Evolutionary conservation across 2,888 invertebrate genomes (phyloP), one percentile per base, ranked within the genome.

Genomic region (Nomada flava): DNA sequence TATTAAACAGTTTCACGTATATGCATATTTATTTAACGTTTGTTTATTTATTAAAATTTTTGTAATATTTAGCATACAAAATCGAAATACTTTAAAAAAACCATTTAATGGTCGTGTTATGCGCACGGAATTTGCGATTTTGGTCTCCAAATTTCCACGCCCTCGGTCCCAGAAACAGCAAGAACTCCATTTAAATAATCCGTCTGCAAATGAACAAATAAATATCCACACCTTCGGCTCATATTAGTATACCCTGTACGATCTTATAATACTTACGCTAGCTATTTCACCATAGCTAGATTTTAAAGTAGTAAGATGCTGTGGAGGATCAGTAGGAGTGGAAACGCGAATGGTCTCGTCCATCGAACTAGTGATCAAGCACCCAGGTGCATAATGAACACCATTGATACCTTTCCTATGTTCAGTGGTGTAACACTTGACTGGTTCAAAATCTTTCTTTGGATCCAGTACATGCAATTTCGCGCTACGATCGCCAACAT

Each of bases 261-360:
- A 7, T 2, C 0, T 20, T 11, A 67, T 2, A 4, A 10, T 60
- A 89, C 92, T 89, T 86, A 93, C 93, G 74, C 91, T 88, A 20
- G 92, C 91, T 78, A 93, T 90, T 79, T 90, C 92, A 1, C 92
- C 93, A 44, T 91, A 90, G 20, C 78, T 76, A 18, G 88, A 90
- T 18, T 68, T 69, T 20, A 93, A 84, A 18, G 84, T 89, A 15
- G 88, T 74, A 7, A 93, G 74, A 4, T 84, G 72, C 69, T 88
- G 89, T 1, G 93, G 92, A 36, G 93, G 94, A 86, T 93, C 91
- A 1, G 94, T 94, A 3, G 94, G 91, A 76, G 92, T 92, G 50
- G 88, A 90, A 78, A 94, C 89, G 84, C 90, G 88, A 11, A 94
- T 91, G 50, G 92, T 92, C 63, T 91, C 90, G 71, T 94, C 94